Evolutionary conservation across 2,113 vertebrate species (phyloP).

Genomic region (Todiramphus saurophagus): DNA sequence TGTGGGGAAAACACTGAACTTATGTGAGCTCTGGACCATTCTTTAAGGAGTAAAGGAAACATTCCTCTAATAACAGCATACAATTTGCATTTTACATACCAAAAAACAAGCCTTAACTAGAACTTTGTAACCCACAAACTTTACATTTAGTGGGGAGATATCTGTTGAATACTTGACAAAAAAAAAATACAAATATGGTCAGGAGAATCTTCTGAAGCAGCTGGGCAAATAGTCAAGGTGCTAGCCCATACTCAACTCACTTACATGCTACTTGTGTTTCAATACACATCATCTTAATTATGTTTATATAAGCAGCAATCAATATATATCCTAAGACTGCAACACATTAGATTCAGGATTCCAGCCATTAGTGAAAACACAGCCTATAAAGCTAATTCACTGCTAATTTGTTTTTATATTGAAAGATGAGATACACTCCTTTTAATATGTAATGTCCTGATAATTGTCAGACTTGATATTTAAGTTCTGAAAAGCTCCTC

Average conservation of each 20-base stretch:
- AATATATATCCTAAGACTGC: background rate
- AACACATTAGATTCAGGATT: background rate
- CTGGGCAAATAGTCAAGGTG: background rate
- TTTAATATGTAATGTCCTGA: background rate
- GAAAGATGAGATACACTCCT: background rate
- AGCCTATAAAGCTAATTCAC: background rate
- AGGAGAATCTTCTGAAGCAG: background rate
- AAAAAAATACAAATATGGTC: background rate
- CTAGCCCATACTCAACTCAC: background rate
- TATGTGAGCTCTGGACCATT: background rate
- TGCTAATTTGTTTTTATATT: background rate
- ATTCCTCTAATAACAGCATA: background rate
- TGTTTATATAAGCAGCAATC: background rate
- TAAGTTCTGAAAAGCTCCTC: background rate
- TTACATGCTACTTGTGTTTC: background rate
- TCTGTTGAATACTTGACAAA: background rate
- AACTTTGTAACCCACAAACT: background rate
- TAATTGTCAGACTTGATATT: background rate
- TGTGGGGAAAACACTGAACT: background rate
- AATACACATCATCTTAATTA: background rate
- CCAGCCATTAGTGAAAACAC: background rate
- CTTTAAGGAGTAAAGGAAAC: background rate
- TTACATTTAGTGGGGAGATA: background rate
- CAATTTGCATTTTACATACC: background rate
- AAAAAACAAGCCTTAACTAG: background rate